Percentiles rank a stretch among this genome's conserved stretches.
Evolutionary conservation across 2,797 vertebrate genomes (phyloP).

Genomic region (Rhincodon typus): DNA sequence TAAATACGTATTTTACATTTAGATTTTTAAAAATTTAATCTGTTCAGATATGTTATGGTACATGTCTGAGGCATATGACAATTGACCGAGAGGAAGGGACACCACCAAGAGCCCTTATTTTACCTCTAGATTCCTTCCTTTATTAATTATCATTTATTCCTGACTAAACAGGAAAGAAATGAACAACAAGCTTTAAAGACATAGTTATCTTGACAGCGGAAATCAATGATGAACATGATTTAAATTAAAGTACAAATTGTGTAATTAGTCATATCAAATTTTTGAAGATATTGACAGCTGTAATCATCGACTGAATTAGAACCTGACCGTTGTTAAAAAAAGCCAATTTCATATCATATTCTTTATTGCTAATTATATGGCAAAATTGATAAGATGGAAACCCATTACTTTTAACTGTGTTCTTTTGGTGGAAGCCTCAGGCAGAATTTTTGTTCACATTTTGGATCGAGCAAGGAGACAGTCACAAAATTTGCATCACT

Average conservation of each 20-base stretch:
- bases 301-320: neutral
- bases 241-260: neutral
- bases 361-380: neutral
- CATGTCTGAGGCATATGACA: too few species aligned
- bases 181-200: neutral
- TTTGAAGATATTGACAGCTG: neutral
- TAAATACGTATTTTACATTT: neutral
- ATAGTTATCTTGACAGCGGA: neutral
- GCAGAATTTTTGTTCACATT: neutral
- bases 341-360: neutral
- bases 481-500: neutral
- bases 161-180: neutral
- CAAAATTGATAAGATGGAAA: slow-evolving; percentile 1
- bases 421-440: neutral
- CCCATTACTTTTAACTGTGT: neutral
- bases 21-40: too few species aligned
- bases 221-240: neutral
- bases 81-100: too few species aligned
- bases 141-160: too few species aligned
- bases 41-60: too few species aligned
- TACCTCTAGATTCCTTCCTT: too few species aligned
- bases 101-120: too few species aligned
- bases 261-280: neutral
- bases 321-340: neutral
- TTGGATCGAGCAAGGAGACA: neutral